Percentiles rank a stretch among this genome's conserved stretches.
Conservation (phyloP, 1,140 invertebrate species). For the Saccostrea cuccullata region DNA sequence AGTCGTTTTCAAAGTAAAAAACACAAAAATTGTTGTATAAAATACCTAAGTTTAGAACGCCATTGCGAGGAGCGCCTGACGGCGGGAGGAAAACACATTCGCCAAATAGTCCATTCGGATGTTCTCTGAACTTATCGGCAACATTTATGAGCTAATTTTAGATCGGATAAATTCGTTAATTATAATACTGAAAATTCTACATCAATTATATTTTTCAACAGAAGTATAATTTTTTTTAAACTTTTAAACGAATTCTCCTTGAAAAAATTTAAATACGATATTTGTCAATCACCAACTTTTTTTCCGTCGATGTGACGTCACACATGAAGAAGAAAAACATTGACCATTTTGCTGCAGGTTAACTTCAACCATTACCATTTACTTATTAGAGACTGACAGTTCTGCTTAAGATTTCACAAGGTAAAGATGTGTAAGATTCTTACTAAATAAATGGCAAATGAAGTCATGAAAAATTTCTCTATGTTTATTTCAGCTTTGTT, state of each 20-base stretch:
- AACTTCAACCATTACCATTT: neutral
- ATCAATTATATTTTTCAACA: no score
- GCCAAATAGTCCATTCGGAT: neutral
- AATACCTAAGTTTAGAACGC: conserved; percentile 31
- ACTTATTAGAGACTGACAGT: neutral
- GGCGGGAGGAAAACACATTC: conserved; percentile 22
- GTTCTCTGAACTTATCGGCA: neutral
- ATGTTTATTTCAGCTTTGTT: neutral
- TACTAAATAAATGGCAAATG: neutral
- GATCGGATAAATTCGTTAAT: neutral
- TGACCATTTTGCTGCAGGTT: conserved; percentile 21
- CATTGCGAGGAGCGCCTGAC: conserved; percentile 24
- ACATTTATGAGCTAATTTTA: conserved; percentile 1
- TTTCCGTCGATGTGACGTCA: conserved; percentile 22
- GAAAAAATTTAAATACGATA: neutral
- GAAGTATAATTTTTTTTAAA: no score
- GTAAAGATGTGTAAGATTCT: neutral
- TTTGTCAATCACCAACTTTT: neutral
- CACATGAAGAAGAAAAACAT: conserved; percentile 23
- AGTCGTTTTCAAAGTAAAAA: neutral
- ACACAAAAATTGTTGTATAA: conserved; percentile 29
- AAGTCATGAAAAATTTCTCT: neutral
- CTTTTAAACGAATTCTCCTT: neutral
- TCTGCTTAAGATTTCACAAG: neutral
- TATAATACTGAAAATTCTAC: no score